Percentiles rank a stretch among this genome's conserved stretches.
These are phyloP conservation scores for Eupithecia vulgata DNA, from an alignment of 2,888 invertebrate genomes.

Conservation along the genomic window DNA sequence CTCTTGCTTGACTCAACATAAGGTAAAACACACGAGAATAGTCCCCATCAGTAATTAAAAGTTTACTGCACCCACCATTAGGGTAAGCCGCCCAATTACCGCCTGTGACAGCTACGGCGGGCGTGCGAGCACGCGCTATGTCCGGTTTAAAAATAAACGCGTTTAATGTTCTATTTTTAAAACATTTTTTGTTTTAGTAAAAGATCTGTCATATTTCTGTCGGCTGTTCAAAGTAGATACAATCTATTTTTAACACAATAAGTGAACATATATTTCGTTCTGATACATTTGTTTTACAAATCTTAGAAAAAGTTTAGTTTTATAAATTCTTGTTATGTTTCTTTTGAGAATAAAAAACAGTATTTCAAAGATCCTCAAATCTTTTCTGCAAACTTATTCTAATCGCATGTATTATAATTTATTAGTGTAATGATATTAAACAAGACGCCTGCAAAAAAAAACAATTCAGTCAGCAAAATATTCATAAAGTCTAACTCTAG, in stretches of 20 bases:
- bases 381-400: neutral
- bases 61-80: conserved; percentile 31
- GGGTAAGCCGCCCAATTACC: conserved; percentile 37
- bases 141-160: conserved; percentile 25
- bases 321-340: neutral
- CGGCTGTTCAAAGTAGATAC: neutral
- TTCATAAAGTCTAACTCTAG: neutral
- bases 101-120: conserved; percentile 26
- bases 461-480: neutral
- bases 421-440: neutral
- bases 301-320: neutral
- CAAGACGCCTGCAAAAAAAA: neutral
- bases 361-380: neutral
- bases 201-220: conserved; percentile 12
- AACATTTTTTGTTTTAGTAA: conserved; percentile 10
- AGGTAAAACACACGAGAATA: conserved; percentile 7
- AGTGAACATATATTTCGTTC: neutral
- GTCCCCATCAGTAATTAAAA: conserved; percentile 19
- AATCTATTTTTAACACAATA: neutral
- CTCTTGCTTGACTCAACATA: neutral
- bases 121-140: conserved; percentile 19
- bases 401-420: neutral
- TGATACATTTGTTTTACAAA: neutral
- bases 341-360: neutral
- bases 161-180: conserved; percentile 31